phyloP scores from a whole-genome alignment of 1,140 invertebrate species.

The Dysdera silvatica region DNA sequence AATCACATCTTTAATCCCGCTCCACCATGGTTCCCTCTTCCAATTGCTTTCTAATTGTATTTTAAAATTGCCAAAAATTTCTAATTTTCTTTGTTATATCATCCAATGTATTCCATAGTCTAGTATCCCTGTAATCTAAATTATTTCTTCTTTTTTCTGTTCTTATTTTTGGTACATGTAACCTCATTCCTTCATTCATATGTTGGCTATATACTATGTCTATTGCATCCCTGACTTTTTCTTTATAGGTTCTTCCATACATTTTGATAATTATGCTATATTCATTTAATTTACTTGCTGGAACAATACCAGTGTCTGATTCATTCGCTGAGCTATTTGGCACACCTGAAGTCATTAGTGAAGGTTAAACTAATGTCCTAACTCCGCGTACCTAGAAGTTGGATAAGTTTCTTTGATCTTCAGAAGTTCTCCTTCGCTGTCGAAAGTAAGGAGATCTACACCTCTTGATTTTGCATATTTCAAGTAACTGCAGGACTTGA shows the following conservation, averaged over 20 bases:
- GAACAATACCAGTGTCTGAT: background rate
- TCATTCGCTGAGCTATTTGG: background rate
- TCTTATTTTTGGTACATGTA: too few species aligned
- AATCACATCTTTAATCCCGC: too few species aligned
- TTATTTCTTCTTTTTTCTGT: too few species aligned
- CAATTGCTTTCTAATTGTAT: too few species aligned
- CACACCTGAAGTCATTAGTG: background rate
- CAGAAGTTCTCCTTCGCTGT: conserved; percentile 85
- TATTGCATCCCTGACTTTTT: too few species aligned
- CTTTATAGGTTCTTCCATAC: background rate
- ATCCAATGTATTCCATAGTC: too few species aligned
- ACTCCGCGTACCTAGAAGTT: conserved; percentile 54
- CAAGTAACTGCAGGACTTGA: conserved; percentile 89
- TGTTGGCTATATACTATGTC: too few species aligned
- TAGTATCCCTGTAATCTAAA: too few species aligned
- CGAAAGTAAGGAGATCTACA: conserved; percentile 86
- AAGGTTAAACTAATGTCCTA: background rate
- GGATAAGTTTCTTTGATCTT: conserved; percentile 82
- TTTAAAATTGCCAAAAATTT: too few species aligned
- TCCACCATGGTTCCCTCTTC: too few species aligned
- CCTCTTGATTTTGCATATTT: conserved; percentile 67
- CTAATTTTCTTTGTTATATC: too few species aligned
- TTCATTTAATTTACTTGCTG: background rate
- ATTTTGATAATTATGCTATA: background rate
- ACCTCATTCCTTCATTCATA: too few species aligned